A percentile compares a stretch with the other conserved stretches of the same genome.
Conservation (phyloP, 2,113 vertebrate species). For the Heterotis niloticus region DNA sequence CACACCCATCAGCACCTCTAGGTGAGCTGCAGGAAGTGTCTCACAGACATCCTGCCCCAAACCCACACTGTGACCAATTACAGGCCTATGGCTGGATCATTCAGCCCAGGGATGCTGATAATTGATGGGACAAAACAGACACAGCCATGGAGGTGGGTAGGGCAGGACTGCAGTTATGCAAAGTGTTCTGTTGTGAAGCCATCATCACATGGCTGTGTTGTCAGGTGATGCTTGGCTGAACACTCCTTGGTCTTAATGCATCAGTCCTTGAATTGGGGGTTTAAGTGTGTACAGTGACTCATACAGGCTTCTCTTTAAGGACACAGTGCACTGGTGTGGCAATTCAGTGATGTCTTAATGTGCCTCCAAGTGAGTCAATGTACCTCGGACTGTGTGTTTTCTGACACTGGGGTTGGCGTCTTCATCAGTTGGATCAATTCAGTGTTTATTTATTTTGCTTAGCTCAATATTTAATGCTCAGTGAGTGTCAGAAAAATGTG, state of each 20-base stretch:
- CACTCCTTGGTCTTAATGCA: neutral
- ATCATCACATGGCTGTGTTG: neutral
- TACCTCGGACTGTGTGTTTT: neutral
- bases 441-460: too few species aligned
- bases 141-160: neutral
- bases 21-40: slow-evolving; percentile 22
- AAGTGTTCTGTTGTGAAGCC: neutral
- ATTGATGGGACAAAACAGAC: slow-evolving; percentile 26
- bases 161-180: neutral
- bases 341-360: neutral
- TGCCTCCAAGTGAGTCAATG: neutral
- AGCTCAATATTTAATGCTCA: too few species aligned
- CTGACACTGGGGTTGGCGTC: neutral
- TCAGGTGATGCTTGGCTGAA: neutral
- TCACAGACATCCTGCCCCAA: slow-evolving; percentile 25
- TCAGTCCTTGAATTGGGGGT: neutral
- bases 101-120: slow-evolving; percentile 10
- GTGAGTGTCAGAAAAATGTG: too few species aligned
- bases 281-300: neutral
- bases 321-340: neutral
- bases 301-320: neutral
- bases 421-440: too few species aligned
- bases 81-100: neutral
- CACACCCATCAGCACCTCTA: slow-evolving; percentile 26
- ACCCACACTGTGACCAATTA: slow-evolving; percentile 23